phyloP scores from a whole-genome alignment of 2,797 vertebrate genomes.

The Tragopan temminckii region DNA sequence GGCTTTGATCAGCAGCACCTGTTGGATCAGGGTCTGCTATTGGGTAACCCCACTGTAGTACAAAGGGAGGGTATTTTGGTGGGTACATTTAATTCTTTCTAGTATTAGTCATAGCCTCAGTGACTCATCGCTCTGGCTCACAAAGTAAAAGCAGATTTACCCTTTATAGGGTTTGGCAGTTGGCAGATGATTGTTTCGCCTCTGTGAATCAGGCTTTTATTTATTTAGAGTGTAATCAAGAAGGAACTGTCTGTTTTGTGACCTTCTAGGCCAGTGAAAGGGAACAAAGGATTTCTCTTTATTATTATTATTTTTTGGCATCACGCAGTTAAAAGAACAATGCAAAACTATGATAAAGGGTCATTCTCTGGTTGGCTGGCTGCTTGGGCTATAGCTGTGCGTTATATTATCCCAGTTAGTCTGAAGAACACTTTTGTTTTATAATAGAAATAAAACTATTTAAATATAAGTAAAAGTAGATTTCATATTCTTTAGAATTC shows the following conservation, averaged over 20 bases:
- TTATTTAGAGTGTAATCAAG: constrained; percentile 84
- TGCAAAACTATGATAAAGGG: constrained; percentile 77
- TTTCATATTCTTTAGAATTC: background rate
- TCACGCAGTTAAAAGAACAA: constrained; percentile 75
- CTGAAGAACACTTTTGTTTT: constrained; percentile 10
- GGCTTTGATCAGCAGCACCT: constrained; percentile 19
- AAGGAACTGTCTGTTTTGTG: constrained; percentile 85
- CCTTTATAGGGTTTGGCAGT: constrained; percentile 73
- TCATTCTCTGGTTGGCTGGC: constrained; percentile 57
- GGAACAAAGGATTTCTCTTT: constrained; percentile 81
- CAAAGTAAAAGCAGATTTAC: constrained; percentile 79
- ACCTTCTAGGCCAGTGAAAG: constrained; percentile 84
- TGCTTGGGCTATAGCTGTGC: constrained; percentile 47
- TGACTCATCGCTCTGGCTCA: constrained; percentile 83
- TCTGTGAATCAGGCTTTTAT: constrained; percentile 80
- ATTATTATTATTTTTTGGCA: constrained; percentile 80
- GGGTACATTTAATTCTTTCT: constrained; percentile 66
- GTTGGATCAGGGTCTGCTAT: background rate
- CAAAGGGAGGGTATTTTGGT: constrained; percentile 58
- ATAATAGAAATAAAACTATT: constrained; percentile 39
- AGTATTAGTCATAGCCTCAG: constrained; percentile 76
- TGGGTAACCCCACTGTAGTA: background rate
- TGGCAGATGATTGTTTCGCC: constrained; percentile 75
- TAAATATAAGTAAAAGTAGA: constrained; percentile 52
- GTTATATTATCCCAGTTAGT: constrained; percentile 42